Conservation (phyloP, 2,797 vertebrate genomes). For the Serranus cabrilla region DNA sequence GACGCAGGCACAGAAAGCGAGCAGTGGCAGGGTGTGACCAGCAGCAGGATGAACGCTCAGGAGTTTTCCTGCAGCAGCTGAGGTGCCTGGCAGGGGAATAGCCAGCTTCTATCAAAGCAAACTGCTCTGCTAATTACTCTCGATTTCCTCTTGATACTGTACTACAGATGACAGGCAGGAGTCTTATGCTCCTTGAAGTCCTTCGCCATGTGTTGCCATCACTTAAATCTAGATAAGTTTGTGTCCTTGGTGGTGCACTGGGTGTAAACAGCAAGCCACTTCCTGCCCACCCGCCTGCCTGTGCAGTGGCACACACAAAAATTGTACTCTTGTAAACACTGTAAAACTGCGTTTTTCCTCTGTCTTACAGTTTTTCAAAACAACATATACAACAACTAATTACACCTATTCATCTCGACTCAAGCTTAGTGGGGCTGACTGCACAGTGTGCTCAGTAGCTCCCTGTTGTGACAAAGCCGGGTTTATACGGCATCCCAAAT, state of each 20-base stretch:
- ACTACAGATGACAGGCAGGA: slow-evolving; percentile 20
- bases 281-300: neutral
- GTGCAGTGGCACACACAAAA: neutral
- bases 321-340: neutral
- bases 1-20: slow-evolving; percentile 9
- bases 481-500: slow-evolving; percentile 12
- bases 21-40: slow-evolving; percentile 69
- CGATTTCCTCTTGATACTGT: slow-evolving; percentile 35
- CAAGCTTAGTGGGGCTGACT: slow-evolving; percentile 12
- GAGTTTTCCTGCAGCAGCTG: slow-evolving; percentile 60
- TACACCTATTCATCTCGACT: slow-evolving; percentile 5
- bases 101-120: slow-evolving; percentile 24
- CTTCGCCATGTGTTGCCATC: neutral
- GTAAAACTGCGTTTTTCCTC: neutral
- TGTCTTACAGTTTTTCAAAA: neutral
- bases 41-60: slow-evolving; percentile 55
- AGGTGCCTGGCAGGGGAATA: slow-evolving; percentile 58
- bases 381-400: neutral
- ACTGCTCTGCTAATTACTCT: slow-evolving; percentile 51
- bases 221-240: neutral
- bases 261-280: neutral
- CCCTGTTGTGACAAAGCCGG: slow-evolving; percentile 32
- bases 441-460: neutral
- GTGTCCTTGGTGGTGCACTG: neutral
- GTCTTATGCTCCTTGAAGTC: neutral